Percentiles rank a stretch among this genome's conserved stretches.
Evolutionary conservation across 2,113 vertebrate genomes (phyloP).

Genomic region (Cebidichthys violaceus): DNA sequence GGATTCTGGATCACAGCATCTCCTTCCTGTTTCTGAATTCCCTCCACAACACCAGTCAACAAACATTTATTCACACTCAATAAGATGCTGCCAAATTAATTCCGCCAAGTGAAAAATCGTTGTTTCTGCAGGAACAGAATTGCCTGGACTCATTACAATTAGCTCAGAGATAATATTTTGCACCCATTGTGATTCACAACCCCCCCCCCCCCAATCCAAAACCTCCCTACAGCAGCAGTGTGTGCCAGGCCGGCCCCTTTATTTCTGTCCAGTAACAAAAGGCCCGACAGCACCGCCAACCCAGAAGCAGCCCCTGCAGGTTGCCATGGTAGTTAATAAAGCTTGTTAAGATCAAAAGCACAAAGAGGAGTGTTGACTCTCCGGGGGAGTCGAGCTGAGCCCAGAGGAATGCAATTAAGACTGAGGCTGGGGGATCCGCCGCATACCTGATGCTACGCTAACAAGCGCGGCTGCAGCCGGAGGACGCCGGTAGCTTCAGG

Average conservation of each 20-base stretch:
- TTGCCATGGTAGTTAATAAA: constrained; percentile 67
- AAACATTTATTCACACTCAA: constrained; percentile 3
- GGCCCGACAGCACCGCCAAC: background rate
- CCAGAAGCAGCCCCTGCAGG: constrained; percentile 47
- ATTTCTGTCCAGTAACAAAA: constrained; percentile 53
- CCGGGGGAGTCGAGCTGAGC: constrained; percentile 41
- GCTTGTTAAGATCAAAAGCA: constrained; percentile 65
- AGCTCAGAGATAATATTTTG: constrained; percentile 47
- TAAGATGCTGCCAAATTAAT: background rate
- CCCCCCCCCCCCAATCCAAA: constrained; percentile 25
- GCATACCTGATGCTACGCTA: constrained; percentile 48
- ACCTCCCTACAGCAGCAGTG: constrained; percentile 12
- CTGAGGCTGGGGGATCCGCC: constrained; percentile 40
- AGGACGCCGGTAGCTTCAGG: constrained; percentile 3
- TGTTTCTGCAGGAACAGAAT: constrained; percentile 2
- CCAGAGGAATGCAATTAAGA: constrained; percentile 65
- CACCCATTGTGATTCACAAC: constrained; percentile 24
- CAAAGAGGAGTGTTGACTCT: constrained; percentile 59
- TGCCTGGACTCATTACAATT: constrained; percentile 19
- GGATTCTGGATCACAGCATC: background rate
- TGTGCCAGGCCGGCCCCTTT: constrained; percentile 22
- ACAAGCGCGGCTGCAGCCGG: constrained; percentile 12
- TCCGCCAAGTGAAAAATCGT: background rate
- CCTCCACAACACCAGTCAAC: background rate
- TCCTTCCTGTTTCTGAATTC: background rate